phyloP scores from a whole-genome alignment of 2,888 invertebrate species.

The Ptychoptera albimana region DNA sequence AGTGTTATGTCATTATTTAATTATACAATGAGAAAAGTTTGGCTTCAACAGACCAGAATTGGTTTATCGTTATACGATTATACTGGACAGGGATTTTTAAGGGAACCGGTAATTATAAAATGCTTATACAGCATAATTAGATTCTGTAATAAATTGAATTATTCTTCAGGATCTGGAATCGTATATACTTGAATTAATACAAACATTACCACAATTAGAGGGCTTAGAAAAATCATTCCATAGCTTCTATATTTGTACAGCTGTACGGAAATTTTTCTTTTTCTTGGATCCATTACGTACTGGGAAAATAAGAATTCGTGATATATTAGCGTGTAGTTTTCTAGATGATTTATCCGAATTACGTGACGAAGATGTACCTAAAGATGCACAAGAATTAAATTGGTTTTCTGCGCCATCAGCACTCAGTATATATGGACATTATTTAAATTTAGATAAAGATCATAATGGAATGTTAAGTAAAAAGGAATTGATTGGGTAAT shows the following conservation, averaged over 20 bases:
- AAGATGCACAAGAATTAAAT: conserved; percentile 72
- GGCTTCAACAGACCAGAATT: conserved; percentile 88
- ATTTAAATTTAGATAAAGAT: conserved; percentile 82
- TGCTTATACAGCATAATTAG: background rate
- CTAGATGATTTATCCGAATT: conserved; percentile 82
- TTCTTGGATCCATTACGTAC: conserved; percentile 82
- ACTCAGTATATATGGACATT: conserved; percentile 82
- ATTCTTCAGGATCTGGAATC: conserved; percentile 76
- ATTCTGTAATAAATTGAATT: conserved; percentile 9
- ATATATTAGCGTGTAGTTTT: conserved; percentile 70
- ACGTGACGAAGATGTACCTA: conserved; percentile 67
- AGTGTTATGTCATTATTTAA: conserved; percentile 84
- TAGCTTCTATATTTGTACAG: conserved; percentile 91
- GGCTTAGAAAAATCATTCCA: conserved; percentile 86
- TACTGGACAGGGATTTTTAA: conserved; percentile 77
- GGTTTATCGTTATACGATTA: conserved; percentile 87
- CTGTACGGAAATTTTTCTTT: conserved; percentile 90
- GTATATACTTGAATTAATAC: conserved; percentile 85
- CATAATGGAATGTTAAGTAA: conserved; percentile 93
- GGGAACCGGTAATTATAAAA: conserved; percentile 48
- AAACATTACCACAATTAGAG: conserved; percentile 77
- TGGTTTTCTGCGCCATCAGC: conserved; percentile 87
- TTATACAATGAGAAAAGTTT: conserved; percentile 88
- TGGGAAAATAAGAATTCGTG: conserved; percentile 77
- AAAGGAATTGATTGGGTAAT: conserved; percentile 68